Conservation (phyloP, 2,888 invertebrate species). For the Phaonia tiefii region DNA sequence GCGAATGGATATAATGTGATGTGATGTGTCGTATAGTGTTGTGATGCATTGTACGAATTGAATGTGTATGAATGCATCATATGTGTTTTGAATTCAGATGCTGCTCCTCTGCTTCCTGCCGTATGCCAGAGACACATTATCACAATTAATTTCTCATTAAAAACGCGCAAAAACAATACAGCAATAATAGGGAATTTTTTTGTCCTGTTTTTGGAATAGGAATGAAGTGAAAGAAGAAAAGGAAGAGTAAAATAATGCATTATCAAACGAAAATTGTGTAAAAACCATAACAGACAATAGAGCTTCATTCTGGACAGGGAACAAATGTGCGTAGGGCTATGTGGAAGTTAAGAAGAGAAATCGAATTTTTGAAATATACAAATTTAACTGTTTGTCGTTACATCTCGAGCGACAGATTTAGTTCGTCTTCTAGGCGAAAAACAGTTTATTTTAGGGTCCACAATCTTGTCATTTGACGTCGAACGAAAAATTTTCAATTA, state of each 20-base stretch:
- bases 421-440: no score
- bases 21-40: not conserved
- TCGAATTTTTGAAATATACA: no score
- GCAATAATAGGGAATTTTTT: constrained; percentile 11
- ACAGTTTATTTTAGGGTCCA: no score
- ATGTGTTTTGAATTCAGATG: constrained; percentile 22
- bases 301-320: not conserved
- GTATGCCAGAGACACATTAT: constrained; percentile 45
- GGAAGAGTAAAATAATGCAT: constrained; percentile 25
- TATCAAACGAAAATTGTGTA: constrained; percentile 40
- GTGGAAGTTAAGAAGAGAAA: no score
- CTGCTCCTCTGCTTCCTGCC: not conserved
- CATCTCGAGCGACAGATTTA: no score
- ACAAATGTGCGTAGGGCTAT: not conserved
- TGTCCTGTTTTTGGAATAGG: no score
- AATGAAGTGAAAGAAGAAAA: no score
- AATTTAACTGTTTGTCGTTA: no score
- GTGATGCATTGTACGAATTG: not conserved
- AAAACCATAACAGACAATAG: constrained; percentile 7
- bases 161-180: constrained; percentile 61
- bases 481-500: no score
- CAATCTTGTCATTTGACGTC: no score
- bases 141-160: constrained; percentile 77
- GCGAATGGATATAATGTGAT: no score
- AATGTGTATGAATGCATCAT: constrained; percentile 27